Evolutionary conservation across 2,888 invertebrate genomes (phyloP), one percentile per base, ranked within the genome.

Genomic region (Phyto melanocephala): DNA sequence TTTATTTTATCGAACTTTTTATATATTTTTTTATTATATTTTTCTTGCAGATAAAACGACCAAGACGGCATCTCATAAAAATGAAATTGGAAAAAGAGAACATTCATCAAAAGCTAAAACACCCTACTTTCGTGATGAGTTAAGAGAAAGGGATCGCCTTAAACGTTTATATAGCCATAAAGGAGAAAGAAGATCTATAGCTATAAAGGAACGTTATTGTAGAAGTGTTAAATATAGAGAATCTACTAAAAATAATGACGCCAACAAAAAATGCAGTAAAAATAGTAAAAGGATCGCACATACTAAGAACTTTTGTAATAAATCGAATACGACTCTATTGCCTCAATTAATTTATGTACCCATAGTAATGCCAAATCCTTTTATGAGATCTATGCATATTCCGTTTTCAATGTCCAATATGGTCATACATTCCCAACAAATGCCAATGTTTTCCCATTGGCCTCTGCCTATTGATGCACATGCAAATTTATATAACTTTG

Each of bases 101-200:
- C 17, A 17, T 35, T n/a, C 5, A 15, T 28, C 20, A 2, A 5
- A 62, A 40, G 8, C 11, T 1, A 75, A 56, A 58, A 37, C 20
- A 8, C 76, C 76, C 1, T 76, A 76, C 15, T 76, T 56, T 40
- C 58, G 76, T 1, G 58, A 76, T 28, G 40, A 20, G 40, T 28
- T 60, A 20, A 47, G 76, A 10, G 76, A 76, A 67, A 58, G 40
- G 15, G 76, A 76, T 76, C 76, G 76, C 13, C n/a, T 76, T 11
- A 28, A 40, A 11, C 74, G 63, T 13, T 45, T 74, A 15, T 42
- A 45, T 45, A 35, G 17, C 13, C 15, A 15, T 8, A 35, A 54
- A 42, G 24, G 20, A 28, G 5, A 28, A 15, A 62, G 13, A 8
- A 5, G 4, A 17, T 58, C 1, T 11, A 5, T 7, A 10, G 37